A percentile compares a stretch with the other conserved stretches of the same genome.
These are phyloP conservation scores for Lepus timidus DNA, from an alignment of 2,113 vertebrate genomes.

Conservation along the genomic window DNA sequence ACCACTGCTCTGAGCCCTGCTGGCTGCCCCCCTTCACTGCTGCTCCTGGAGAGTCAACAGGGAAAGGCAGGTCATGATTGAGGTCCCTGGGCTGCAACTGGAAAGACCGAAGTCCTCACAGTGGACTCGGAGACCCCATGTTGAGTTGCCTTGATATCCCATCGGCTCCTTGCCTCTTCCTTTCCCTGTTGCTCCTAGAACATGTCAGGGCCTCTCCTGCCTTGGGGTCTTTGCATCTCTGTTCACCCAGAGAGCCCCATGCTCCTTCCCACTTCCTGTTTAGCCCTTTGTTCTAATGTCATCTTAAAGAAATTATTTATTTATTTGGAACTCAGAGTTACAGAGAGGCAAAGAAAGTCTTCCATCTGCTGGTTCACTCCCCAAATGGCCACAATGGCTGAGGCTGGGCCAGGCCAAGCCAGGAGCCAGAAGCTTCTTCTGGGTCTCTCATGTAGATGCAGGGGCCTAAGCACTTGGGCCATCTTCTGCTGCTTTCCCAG, in stretches of 20 bases:
- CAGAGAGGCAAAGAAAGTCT: too few species aligned
- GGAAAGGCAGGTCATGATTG: not conserved
- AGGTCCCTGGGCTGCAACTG: not conserved
- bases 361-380: too few species aligned
- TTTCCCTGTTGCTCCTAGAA: not conserved
- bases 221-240: not conserved
- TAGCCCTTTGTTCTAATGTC: not conserved
- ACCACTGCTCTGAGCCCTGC: not conserved
- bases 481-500: too few species aligned
- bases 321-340: too few species aligned
- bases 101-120: not conserved
- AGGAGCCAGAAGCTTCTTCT: too few species aligned
- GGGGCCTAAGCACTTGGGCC: too few species aligned
- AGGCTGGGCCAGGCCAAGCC: too few species aligned
- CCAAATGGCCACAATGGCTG: too few species aligned
- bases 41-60: constrained; percentile 14
- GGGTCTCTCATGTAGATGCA: too few species aligned
- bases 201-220: not conserved
- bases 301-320: too few species aligned
- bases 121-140: not conserved
- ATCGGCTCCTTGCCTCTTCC: not conserved
- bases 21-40: not conserved
- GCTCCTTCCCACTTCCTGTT: not conserved
- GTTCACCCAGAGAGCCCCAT: not conserved
- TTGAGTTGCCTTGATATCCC: not conserved